Percentiles rank a stretch among this genome's conserved stretches.
Evolutionary conservation across 2,797 vertebrate genomes (phyloP).

Genomic region (Urosaurus nigricauda): DNA sequence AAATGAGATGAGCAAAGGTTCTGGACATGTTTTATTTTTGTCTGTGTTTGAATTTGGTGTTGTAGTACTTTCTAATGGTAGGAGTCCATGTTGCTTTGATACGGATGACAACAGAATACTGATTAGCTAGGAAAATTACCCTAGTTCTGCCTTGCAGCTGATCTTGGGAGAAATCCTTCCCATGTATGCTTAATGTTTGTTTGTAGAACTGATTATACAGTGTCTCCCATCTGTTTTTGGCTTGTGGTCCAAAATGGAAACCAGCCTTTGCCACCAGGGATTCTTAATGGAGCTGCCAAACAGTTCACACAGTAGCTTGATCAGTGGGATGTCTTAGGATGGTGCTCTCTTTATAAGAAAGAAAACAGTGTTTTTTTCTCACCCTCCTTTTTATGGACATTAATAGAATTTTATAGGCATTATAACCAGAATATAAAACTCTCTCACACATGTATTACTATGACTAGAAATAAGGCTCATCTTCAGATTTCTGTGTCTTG

Average conservation of each 20-base stretch:
- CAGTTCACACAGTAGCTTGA: slow-evolving; percentile 11
- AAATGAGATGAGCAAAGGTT: background rate
- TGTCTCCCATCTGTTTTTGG: slow-evolving; percentile 14
- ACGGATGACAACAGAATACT: background rate
- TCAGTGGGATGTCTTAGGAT: slow-evolving; percentile 2
- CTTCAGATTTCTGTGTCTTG: background rate
- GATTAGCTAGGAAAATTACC: background rate
- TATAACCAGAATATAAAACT: background rate
- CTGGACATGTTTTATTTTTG: background rate
- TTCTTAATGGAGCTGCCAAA: slow-evolving; percentile 12
- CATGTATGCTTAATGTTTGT: slow-evolving; percentile 5
- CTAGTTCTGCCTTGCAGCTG: background rate
- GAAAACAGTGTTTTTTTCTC: background rate
- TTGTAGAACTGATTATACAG: slow-evolving; percentile 21
- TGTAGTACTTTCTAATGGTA: background rate
- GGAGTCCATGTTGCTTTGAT: slow-evolving; percentile 12
- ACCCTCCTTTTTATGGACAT: background rate
- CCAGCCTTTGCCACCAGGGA: slow-evolving; percentile 7
- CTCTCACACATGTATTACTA: background rate
- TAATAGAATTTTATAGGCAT: slow-evolving; percentile 11
- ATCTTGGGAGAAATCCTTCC: slow-evolving; percentile 1
- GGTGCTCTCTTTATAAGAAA: slow-evolving; percentile 12
- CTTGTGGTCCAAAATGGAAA: slow-evolving; percentile 25
- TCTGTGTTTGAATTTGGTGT: background rate
- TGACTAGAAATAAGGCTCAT: background rate